These are phyloP conservation scores for Octodon degus DNA, from an alignment of 2,113 vertebrate genomes.

Conservation along the genomic window DNA sequence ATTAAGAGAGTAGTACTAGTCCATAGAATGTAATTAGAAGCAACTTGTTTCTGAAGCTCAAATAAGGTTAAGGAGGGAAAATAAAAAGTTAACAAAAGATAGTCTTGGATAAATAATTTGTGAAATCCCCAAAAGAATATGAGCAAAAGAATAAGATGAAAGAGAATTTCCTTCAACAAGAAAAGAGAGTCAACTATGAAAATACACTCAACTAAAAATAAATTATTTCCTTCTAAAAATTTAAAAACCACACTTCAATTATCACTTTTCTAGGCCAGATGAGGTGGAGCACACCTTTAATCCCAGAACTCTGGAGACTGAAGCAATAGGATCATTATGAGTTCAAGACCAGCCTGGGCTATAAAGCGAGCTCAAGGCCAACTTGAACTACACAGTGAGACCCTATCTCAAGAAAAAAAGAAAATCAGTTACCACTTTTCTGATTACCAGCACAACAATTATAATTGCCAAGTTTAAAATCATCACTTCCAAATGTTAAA, in stretches of 20 bases:
- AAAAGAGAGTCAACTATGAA: constrained; percentile 26
- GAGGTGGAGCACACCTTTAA: no score
- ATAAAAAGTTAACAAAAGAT: neutral
- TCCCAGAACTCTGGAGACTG: no score
- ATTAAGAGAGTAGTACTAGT: neutral
- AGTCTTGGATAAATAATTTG: neutral
- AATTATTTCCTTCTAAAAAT: constrained; percentile 2
- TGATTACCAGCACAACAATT: neutral
- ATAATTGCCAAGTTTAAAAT: constrained; percentile 7
- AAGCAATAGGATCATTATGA: no score
- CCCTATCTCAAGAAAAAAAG: no score
- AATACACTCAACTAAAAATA: constrained; percentile 22
- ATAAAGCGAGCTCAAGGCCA: no score
- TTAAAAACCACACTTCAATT: neutral
- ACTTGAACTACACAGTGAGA: no score
- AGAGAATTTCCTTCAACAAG: neutral
- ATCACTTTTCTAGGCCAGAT: neutral
- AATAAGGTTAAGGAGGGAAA: neutral
- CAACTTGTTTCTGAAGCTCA: neutral
- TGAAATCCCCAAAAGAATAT: neutral
- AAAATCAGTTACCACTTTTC: neutral
- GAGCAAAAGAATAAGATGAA: constrained; percentile 32
- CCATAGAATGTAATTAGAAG: neutral
- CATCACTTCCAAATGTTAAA: constrained; percentile 8
- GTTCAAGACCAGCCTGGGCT: no score